Evolutionary conservation across 2,113 vertebrate genomes (phyloP).

Genomic region (Brachyhypopomus gauderio): DNA sequence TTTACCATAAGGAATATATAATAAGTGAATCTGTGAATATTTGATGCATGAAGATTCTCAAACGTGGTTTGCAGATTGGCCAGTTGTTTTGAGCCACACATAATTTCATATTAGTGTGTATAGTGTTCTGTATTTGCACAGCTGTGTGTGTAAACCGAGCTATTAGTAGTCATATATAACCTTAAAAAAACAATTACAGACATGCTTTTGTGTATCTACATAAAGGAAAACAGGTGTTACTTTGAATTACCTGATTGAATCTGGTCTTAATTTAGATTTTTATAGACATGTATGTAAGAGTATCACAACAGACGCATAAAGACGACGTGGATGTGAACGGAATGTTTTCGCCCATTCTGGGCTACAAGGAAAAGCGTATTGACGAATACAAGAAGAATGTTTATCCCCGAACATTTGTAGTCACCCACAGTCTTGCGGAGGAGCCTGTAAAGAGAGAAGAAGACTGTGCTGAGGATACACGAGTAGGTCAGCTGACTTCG

Average conservation of each 20-base stretch:
- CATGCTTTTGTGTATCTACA: neutral
- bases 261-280: too few relatives aligned
- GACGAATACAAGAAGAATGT: conserved; percentile 38
- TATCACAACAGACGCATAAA: too few relatives aligned
- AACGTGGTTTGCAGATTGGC: neutral
- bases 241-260: too few relatives aligned
- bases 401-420: conserved; percentile 31
- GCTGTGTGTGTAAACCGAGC: neutral
- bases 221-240: neutral
- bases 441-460: conserved; percentile 20
- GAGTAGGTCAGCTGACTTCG: conserved; percentile 34
- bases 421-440: neutral
- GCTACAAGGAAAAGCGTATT: conserved; percentile 27
- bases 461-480: conserved; percentile 24
- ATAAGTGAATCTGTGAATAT: conserved; percentile 24
- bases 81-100: neutral
- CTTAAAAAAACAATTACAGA: neutral
- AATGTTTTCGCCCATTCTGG: neutral
- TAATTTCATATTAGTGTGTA: neutral
- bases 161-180: neutral
- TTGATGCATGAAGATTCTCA: neutral
- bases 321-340: too few relatives aligned
- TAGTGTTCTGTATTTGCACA: neutral
- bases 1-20: conserved; percentile 33
- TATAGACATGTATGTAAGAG: too few relatives aligned